phyloP scores from a whole-genome alignment of 92 coral and sea anemone genomes.

The Isaurus tuberculatus region DNA sequence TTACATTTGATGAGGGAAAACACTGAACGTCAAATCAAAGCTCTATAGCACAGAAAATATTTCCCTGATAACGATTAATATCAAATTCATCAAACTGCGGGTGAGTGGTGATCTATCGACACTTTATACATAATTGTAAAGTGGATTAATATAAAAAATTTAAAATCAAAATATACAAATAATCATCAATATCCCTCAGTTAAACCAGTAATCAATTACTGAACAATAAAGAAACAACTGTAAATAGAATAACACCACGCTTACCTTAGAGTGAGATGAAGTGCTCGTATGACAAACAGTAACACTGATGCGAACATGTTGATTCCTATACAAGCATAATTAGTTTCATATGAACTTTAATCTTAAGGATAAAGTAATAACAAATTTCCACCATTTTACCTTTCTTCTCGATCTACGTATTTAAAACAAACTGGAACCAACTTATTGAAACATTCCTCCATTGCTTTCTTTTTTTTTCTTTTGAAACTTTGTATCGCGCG shows the following conservation, averaged over 20 bases:
- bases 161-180: too few species aligned
- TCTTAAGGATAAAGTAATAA: background rate
- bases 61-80: too few species aligned
- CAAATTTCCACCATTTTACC: background rate
- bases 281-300: slow-evolving; percentile 21
- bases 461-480: background rate
- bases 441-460: slow-evolving; percentile 30
- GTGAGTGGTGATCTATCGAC: too few species aligned
- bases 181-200: too few species aligned
- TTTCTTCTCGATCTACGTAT: slow-evolving; percentile 45
- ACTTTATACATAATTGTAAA: too few species aligned
- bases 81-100: too few species aligned
- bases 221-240: too few species aligned
- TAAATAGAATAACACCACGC: background rate
- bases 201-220: too few species aligned
- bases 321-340: slow-evolving; percentile 16
- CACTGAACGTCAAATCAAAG: too few species aligned
- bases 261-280: slow-evolving; percentile 40
- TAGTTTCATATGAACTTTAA: background rate
- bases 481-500: slow-evolving; percentile 33
- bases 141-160: too few species aligned
- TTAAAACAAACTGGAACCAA: slow-evolving; percentile 44
- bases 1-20: too few species aligned
- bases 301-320: slow-evolving; percentile 26
- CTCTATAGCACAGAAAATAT: too few species aligned